A percentile compares a stretch with the other conserved stretches of the same genome.
Conservation (phyloP, 2,113 vertebrate species). For the Sardina pilchardus region DNA sequence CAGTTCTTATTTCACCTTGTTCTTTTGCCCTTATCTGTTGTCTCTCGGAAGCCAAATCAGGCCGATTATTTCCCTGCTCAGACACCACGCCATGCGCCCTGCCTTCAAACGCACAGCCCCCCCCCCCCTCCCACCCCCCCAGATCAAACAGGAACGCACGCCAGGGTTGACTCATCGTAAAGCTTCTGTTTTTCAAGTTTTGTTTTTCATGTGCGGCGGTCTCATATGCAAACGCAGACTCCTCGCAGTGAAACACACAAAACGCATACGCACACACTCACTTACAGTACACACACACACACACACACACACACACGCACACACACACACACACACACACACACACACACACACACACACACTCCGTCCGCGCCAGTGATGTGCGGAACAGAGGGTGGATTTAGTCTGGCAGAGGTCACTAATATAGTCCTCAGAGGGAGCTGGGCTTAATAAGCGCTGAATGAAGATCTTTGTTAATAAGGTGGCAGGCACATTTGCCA, state of each 20-base stretch:
- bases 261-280: not conserved
- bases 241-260: not conserved
- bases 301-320: constrained; percentile 6
- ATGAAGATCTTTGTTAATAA: constrained; percentile 56
- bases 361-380: not conserved
- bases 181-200: too few relatives aligned
- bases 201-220: not conserved
- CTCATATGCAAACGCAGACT: not conserved
- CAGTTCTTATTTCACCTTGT: not conserved
- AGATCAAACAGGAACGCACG: too few relatives aligned
- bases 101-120: not conserved
- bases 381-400: constrained; percentile 46
- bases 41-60: not conserved
- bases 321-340: not conserved
- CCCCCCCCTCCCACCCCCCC: too few relatives aligned
- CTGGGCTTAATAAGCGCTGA: constrained; percentile 47
- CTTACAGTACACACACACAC: not conserved
- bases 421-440: constrained; percentile 52
- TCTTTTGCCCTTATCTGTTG: not conserved
- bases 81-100: not conserved
- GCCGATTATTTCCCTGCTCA: not conserved
- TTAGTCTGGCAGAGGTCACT: constrained; percentile 50
- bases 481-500: constrained; percentile 39
- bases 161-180: too few relatives aligned
- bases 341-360: constrained; percentile 1